Percentiles rank a stretch among this genome's conserved stretches.
Evolutionary conservation across 2,797 vertebrate species (phyloP).

Genomic region (Sebastiscus albofasciatus): DNA sequence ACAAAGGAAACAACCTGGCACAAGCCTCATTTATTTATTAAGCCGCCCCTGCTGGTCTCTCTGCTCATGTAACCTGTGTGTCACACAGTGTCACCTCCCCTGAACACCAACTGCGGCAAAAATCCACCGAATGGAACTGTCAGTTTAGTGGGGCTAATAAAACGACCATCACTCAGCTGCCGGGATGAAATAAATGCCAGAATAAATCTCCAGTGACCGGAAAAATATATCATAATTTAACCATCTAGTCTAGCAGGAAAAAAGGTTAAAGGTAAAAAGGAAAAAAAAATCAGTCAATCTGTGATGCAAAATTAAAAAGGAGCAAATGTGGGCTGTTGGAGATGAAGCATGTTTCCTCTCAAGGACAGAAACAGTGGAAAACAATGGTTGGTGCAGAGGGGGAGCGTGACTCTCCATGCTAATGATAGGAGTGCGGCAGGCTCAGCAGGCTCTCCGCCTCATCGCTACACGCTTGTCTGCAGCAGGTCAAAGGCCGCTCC

Average conservation of each 20-base stretch:
- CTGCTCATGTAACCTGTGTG: slow-evolving; percentile 41
- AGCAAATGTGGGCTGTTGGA: slow-evolving; percentile 15
- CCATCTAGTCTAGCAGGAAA: neutral
- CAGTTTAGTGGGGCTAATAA: slow-evolving; percentile 38
- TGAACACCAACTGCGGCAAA: slow-evolving; percentile 39
- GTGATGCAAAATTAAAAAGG: slow-evolving; percentile 10
- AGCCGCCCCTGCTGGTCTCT: slow-evolving; percentile 3
- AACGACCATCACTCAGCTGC: slow-evolving; percentile 33
- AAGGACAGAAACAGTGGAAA: slow-evolving; percentile 63
- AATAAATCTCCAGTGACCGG: neutral
- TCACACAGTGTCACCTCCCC: slow-evolving; percentile 34
- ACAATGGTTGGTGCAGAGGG: slow-evolving; percentile 66
- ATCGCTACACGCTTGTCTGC: slow-evolving; percentile 62
- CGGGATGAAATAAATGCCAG: slow-evolving; percentile 10
- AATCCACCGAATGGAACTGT: slow-evolving; percentile 52
- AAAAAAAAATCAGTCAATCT: neutral
- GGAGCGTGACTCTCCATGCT: slow-evolving; percentile 78
- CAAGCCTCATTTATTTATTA: slow-evolving; percentile 36
- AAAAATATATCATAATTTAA: slow-evolving; percentile 22
- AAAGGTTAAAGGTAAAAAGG: neutral
- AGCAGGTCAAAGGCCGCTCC: slow-evolving; percentile 69
- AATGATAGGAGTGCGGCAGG: slow-evolving; percentile 75
- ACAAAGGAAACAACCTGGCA: slow-evolving; percentile 11
- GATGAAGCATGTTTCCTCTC: slow-evolving; percentile 35
- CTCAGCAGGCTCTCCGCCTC: slow-evolving; percentile 64